These are phyloP conservation scores for Cryptus armator DNA, from an alignment of 2,888 invertebrate genomes.

Conservation along the genomic window DNA sequence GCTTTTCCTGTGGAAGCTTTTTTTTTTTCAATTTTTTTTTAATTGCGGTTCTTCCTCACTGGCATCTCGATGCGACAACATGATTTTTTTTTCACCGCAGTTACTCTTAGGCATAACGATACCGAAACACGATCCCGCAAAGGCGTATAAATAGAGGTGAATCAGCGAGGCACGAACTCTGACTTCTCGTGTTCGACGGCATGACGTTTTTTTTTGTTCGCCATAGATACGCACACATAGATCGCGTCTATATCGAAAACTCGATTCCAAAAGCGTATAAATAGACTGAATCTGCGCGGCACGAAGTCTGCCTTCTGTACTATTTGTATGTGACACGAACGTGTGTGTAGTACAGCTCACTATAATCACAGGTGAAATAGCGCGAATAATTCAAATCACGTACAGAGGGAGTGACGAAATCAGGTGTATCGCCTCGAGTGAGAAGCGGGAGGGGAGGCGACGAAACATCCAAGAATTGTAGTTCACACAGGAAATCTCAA, in stretches of 20 bases:
- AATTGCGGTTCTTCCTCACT: background rate
- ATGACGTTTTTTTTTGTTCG: background rate
- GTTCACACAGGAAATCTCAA: conserved; percentile 53
- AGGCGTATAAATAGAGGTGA: too few species aligned
- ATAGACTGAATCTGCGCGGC: background rate
- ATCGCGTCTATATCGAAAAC: background rate
- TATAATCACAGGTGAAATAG: conserved; percentile 20
- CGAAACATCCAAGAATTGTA: conserved; percentile 16
- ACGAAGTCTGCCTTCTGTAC: background rate
- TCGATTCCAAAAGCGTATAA: background rate
- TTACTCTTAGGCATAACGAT: background rate
- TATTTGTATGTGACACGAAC: background rate
- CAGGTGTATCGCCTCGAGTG: conserved; percentile 1
- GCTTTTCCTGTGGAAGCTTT: conserved; percentile 10
- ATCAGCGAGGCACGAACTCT: too few species aligned
- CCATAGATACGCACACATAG: background rate
- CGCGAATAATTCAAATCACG: conserved; percentile 20
- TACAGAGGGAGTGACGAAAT: conserved; percentile 16
- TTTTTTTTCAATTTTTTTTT: background rate
- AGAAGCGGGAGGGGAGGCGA: background rate
- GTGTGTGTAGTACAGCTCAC: background rate
- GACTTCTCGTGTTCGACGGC: too few species aligned
- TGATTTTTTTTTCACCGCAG: conserved; percentile 19
- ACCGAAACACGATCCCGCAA: background rate
- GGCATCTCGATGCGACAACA: background rate